Evolutionary conservation across 2,797 vertebrate genomes (phyloP), one percentile per base, ranked within the genome.

Genomic region (Notoglanidium macrostoma): DNA sequence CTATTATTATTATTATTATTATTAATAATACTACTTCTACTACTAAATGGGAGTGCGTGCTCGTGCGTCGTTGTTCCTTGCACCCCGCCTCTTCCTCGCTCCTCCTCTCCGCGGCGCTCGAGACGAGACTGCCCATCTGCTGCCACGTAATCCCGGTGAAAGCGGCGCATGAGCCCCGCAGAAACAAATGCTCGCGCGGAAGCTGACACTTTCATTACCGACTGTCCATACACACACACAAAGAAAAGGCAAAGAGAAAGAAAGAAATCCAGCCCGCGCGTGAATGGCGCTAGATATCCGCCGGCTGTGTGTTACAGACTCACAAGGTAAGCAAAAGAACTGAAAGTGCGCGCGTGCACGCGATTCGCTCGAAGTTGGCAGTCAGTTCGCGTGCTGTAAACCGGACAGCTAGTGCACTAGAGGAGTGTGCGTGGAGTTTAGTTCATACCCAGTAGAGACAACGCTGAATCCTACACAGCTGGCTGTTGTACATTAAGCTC

Each of bases 101-200:
- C 67, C 44, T 76, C 72, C n/a, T 67, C 80, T 32, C 61, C 61
- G 59, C 44, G 80, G 80, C 40, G 80, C 80, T 65, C 80, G 61
- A 65, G 40, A 14, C 46, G 17, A 84, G 12, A 10, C 83, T 12
- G 67, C 29, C 9, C 70, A n/a, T 77, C 44, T 65, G 44, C 73
- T 85, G 84, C 84, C 84, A 85, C 84, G 84, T 85, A 76, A 85
- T 65, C 84, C 84, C 19, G 59, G 29, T 77, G 72, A 63, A 44
- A 85, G 40, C 72, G 55, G 84, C 70, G 40, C 84, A 29, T 57
- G 72, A 76, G 57, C 67, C 5, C 59, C 40, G 26, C 14, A n/a
- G 26, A 65, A 49, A 44, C 26, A 49, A 14, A 3, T 55, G 63
- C 61, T 32, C 49, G 29, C 15, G 19, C 29, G 11, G 23, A 61